Base-by-base conservation (phyloP, 2,797 vertebrate species). In the Delichon dasypus region DNA sequence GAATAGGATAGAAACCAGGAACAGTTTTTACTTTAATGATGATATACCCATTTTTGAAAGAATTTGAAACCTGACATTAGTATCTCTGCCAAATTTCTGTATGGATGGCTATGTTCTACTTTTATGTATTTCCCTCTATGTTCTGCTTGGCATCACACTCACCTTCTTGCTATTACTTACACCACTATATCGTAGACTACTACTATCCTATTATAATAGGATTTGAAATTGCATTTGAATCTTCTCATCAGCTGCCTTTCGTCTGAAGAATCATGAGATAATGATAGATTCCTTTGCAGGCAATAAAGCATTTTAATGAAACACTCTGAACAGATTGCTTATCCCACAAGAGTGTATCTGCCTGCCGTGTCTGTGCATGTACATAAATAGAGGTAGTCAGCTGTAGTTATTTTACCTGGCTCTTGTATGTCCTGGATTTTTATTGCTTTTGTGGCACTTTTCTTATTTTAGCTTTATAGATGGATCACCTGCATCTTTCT, bases 271-370 rank as follows among this genome's bases (percentile, higher is more conserved):
- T 68, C 50, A 26, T 54, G 34, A 73, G 66, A 88, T 67, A 90
- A 78, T 27, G 60, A 53, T 26, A 66, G 70, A 66, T 64, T 73
- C 21, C 15, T 66, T 78, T 67, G 74, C 58, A 93, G 44, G 36
- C 44, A 93, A 71, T 79, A 90, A 94, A 91, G 5, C 13, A 88
- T 68, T 95, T 91, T 77, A 94, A 94, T 93, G 87, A 85, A 93
- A 93, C 88, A 55, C 77, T 51, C 70, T 62, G 54, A 94, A 81
- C 29, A 91, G 66, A 85, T 71, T 89, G 67, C 47, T 86, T 54
- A 75, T 71, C 44, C 54, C 47, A 15, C 26, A 54, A 68, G 25
- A 48, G 5, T 30, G 17, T 50, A 30, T 58, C 68, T 68, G 47
- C 72, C 45, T 71, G 45, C 65, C 73, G 22, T 51, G 27, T 57